A percentile compares a stretch with the other conserved stretches of the same genome.
These are phyloP conservation scores for Riparia riparia DNA, from an alignment of 2,113 vertebrate genomes.

Conservation along the genomic window DNA sequence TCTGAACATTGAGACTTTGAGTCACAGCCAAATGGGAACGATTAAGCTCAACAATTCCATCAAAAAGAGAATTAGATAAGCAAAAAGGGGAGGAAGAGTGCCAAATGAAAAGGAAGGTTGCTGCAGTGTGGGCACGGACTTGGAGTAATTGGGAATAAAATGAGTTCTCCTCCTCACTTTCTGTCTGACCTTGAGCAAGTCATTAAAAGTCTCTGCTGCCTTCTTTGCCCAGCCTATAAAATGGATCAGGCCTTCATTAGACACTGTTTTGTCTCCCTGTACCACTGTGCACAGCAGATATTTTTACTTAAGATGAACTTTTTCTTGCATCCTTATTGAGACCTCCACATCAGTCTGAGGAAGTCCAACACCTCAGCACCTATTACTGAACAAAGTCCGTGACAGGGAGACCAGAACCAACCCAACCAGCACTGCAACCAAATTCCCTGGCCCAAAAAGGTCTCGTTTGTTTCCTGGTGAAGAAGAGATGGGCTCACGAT, in stretches of 20 bases:
- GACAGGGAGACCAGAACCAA: background rate
- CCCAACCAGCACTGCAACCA: background rate
- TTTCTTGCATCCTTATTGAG: background rate
- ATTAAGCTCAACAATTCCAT: background rate
- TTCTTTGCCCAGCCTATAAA: background rate
- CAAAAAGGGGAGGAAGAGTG: background rate
- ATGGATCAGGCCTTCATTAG: conserved; percentile 4
- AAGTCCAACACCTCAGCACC: background rate
- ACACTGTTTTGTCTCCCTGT: background rate
- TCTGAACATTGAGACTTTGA: background rate
- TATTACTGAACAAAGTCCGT: background rate
- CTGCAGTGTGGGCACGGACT: background rate
- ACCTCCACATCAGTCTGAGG: background rate
- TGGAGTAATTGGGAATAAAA: background rate
- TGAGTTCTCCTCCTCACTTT: background rate
- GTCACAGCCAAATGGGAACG: background rate
- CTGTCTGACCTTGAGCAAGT: background rate
- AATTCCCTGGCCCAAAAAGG: background rate
- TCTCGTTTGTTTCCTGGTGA: conserved; percentile 41
- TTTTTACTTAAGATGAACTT: background rate
- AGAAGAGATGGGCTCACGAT: background rate
- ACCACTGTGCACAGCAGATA: background rate
- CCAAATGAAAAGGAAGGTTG: background rate
- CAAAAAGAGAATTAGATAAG: background rate
- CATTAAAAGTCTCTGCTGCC: conserved; percentile 9